A percentile compares a stretch with the other conserved stretches of the same genome.
Evolutionary conservation across 2,888 invertebrate species (phyloP).

Genomic region (Cephus nigrinus): DNA sequence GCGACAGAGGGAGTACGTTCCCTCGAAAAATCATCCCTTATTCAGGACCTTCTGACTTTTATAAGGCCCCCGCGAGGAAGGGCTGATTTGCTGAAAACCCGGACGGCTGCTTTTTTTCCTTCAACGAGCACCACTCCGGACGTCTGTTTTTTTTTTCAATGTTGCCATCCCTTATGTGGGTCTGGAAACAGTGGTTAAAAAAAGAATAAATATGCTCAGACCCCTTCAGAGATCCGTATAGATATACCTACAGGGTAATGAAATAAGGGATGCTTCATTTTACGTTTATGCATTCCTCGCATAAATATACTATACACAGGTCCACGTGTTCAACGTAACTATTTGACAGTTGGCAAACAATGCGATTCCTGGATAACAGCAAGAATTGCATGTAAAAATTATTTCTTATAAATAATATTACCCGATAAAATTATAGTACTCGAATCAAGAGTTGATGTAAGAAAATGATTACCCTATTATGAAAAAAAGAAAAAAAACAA

Average conservation of each 20-base stretch:
- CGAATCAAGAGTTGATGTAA: background rate
- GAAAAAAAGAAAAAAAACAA: background rate
- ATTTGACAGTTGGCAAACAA: too few relatives aligned
- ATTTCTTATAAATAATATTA: background rate
- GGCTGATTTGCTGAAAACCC: constrained; percentile 22
- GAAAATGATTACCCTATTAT: background rate
- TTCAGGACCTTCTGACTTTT: constrained; percentile 53
- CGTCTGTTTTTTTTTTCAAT: background rate
- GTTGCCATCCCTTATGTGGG: background rate
- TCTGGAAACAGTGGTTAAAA: background rate
- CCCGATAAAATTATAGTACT: background rate
- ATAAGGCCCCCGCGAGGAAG: constrained; percentile 38
- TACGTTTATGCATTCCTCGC: background rate
- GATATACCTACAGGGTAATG: background rate
- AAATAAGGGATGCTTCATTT: background rate
- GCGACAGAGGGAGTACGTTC: constrained; percentile 41
- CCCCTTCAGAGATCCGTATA: background rate
- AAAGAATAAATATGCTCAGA: background rate
- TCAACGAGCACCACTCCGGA: background rate
- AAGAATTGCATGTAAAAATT: background rate
- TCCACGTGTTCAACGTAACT: too few relatives aligned
- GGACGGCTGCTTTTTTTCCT: background rate
- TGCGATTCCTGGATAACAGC: too few relatives aligned
- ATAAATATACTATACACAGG: background rate
- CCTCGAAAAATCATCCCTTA: constrained; percentile 50